Conservation (phyloP, 2,888 invertebrate species). For the Apotomis turbidana region DNA sequence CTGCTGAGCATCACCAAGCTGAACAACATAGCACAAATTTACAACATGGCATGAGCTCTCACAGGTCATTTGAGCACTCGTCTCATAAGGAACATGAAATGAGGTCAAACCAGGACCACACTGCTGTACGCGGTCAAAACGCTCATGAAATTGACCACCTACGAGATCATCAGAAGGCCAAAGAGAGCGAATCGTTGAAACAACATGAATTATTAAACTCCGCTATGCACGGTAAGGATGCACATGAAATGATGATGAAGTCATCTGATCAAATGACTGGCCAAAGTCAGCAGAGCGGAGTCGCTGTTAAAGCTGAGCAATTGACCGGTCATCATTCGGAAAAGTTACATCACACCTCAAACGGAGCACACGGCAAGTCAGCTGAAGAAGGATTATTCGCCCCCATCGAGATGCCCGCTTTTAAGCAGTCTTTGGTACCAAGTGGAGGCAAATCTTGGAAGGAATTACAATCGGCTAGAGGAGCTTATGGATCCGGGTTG, state of each 20-base stretch:
- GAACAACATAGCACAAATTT: background rate
- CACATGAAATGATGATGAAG: slow-evolving; percentile 18
- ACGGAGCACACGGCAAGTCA: slow-evolving; percentile 48
- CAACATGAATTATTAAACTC: slow-evolving; percentile 12
- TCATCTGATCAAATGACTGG: slow-evolving; percentile 36
- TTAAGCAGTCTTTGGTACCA: slow-evolving; percentile 51
- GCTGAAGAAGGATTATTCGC: slow-evolving; percentile 56
- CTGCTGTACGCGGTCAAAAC: slow-evolving; percentile 6
- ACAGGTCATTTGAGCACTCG: slow-evolving; percentile 1
- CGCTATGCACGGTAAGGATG: slow-evolving; percentile 9
- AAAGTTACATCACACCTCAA: slow-evolving; percentile 30
- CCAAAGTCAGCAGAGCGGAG: slow-evolving; percentile 29
- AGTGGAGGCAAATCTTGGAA: slow-evolving; percentile 55
- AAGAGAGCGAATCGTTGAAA: background rate
- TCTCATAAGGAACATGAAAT: slow-evolving; percentile 4
- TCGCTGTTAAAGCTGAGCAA: slow-evolving; percentile 2
- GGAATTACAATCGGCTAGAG: slow-evolving; percentile 56
- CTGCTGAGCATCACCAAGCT: slow-evolving; percentile 34
- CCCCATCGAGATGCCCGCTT: slow-evolving; percentile 56
- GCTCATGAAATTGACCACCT: slow-evolving; percentile 1
- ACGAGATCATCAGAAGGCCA: background rate
- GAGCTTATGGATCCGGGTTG: slow-evolving; percentile 56
- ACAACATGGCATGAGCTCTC: background rate
- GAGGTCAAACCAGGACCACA: background rate
- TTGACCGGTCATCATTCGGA: slow-evolving; percentile 6